Base-by-base conservation (phyloP, 2,888 invertebrate genomes). In the Zhuqinia jingwanae region DNA sequence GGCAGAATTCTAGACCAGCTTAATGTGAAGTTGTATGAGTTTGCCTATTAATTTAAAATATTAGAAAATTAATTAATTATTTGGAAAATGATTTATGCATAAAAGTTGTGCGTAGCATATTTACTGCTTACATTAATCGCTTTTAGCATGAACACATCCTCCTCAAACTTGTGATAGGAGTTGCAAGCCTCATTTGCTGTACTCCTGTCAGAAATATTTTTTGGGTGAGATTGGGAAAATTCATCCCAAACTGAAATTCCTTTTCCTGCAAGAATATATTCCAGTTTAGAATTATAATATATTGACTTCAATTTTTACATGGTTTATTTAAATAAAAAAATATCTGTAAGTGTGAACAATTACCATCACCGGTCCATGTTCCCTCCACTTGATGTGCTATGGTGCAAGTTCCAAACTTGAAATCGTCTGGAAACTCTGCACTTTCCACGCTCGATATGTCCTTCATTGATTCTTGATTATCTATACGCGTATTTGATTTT, bases 1-100 rank as follows among this genome's bases (percentile, higher is more conserved):
- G 93, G 93, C 60, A 93, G 89, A 17, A 93, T 91, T 25, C 93
- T 91, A 2, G 92, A 90, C 93, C 93, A 93, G 13, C 92, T 91
- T 45, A 93, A 91, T 0, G 93, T 93, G 88, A 93, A 93, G 22
- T 93, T 76, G 85, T 90, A 90, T 11, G 80, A 76, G 22, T 88
- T 77, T 0, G 88, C 89, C 90, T 90, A 56, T 27, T 45, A 76
- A 78, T 20, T 3, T 73, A 36, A 73, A 20, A 25, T 11, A 65
- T 0, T 30, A 5, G 45, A 53, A 70, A 53, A 65, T 36, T 2
- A 22, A 78, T 1, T 47, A 1, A 15, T 1, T 53, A 53, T 17
- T 53, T 53, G n/a, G 53, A n/a, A n/a, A n/a, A 17, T 56, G 13
- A 20, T 17, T 20, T 56, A 56, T 20, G 17, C n/a, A n/a, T 3